Conservation (phyloP, 2,888 invertebrate genomes). For the Octonoba sinensis region DNA sequence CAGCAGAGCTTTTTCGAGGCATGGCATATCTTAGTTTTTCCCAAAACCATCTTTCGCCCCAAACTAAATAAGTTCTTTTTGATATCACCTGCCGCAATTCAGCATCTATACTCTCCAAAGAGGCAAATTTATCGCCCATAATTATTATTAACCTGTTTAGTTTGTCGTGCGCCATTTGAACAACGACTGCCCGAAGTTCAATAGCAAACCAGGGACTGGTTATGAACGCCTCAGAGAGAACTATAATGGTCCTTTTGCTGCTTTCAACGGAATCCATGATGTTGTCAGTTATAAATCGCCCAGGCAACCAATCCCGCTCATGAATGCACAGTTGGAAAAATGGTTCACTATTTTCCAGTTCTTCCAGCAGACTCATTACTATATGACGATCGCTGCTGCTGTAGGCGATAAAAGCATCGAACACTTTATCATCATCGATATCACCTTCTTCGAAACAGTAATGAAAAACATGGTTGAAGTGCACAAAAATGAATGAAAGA, state of each 20-base stretch:
- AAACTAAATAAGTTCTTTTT: conserved; percentile 67
- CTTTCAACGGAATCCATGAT: conserved; percentile 67
- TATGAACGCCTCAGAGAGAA: conserved; percentile 67
- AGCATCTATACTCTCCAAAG: conserved; percentile 66
- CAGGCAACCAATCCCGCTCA: conserved; percentile 68
- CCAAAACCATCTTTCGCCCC: conserved; percentile 68
- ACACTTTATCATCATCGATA: conserved; percentile 65
- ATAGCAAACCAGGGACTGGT: conserved; percentile 67
- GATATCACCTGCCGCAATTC: conserved; percentile 66
- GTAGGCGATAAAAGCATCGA: conserved; percentile 67
- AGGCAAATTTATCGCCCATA: conserved; percentile 65
- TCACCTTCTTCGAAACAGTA: conserved; percentile 64
- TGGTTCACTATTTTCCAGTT: conserved; percentile 64
- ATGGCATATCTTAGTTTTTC: conserved; percentile 67
- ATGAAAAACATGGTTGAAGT: conserved; percentile 64
- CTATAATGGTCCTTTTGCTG: conserved; percentile 67
- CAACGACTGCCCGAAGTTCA: conserved; percentile 67
- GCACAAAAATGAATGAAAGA: conserved; percentile 66
- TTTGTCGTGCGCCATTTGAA: conserved; percentile 67
- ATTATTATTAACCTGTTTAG: conserved; percentile 67
- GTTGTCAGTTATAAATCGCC: conserved; percentile 66
- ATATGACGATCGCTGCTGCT: conserved; percentile 66
- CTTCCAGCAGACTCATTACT: conserved; percentile 65
- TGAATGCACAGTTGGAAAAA: conserved; percentile 67
- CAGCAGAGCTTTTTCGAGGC: conserved; percentile 61